Evolutionary conservation across 2,888 invertebrate genomes (phyloP), one percentile per base, ranked within the genome.

Genomic region (Temnothorax ravouxi): DNA sequence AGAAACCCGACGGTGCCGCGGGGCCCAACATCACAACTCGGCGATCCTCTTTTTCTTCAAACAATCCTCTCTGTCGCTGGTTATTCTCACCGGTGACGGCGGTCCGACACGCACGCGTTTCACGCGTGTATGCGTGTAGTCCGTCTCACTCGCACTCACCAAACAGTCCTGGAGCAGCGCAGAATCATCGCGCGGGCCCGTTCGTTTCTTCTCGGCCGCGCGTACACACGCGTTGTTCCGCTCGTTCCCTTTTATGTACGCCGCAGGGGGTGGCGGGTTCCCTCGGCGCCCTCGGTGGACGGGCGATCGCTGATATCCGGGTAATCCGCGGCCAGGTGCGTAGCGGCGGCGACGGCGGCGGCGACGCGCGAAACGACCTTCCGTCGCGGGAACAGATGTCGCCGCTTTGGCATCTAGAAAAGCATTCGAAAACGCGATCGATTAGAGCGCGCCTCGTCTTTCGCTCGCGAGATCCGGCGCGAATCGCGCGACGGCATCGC

Each of bases 391-490:
- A 38, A 72, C 71, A 72, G 71, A 25, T 71, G 71, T 34, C 71
- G 71, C 21, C 71, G 54, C 54, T 50, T 52, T 11, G 34, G 34
- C 34, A 34, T 34, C 88, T 89, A 74, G 75, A 71, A 89, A 89
- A 84, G 52, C 79, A 84, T 52, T 8, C 25, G 44, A 34, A 44
- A 84, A 74, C 38, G 56, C 84, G 84, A 89, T 89, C 83, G 89
- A 86, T 89, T 83, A 88, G 84, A 79, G 52, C 25, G 34, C 56
- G 77, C 18, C 3, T 62, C 41, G 47, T 25, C 54, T 47, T 72
- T 61, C 67, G 59, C 29, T 29, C 29, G 52, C 66, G 79, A 56
- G 84, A 82, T 81, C 72, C 52, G 34, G 59, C 66, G 72, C 50
- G 75, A 72, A 52, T 83, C 50, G 77, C 67, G 64, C 71, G 69